Evolutionary conservation across 2,888 invertebrate genomes (phyloP), one percentile per base, ranked within the genome.

Genomic region (Boloria selene): DNA sequence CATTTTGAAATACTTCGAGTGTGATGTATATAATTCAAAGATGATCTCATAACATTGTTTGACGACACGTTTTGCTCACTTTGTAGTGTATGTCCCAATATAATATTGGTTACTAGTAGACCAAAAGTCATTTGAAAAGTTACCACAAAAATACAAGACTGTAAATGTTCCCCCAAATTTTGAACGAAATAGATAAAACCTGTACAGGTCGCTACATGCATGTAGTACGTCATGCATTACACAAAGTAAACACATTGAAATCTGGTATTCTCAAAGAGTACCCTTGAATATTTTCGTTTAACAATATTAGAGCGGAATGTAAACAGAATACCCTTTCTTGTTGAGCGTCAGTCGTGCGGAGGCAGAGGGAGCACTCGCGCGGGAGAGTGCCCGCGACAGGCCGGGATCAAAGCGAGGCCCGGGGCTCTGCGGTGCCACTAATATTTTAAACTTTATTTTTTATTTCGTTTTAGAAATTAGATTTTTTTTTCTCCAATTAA

Each of bases 221-320:
- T 31, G 53, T 16, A 4, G 38, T 17, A 38, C 53, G 13, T 54
- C 18, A 17, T 17, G 13, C 6, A 14, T 16, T 38, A 59, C 26
- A 50, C 50, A 50, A 59, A 31, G 47, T 49, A 59, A 59, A 59
- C 50, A 59, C 47, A 59, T 50, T 59, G 49, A 59, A 49, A 59
- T 59, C 59, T 17, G 38, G 59, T 59, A 47, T 49, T 59, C 47
- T 49, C 38, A 17, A 50, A 59, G 18, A 49, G 47, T 38, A 38
- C 47, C 59, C 47, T 31, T 16, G 58, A 52, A 64, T 58, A 56
- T 64, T 58, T 42, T 51, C 58, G 45, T 26, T 58, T 70, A 68
- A 65, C 68, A 60, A 68, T 65, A 70, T 68, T 65, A 65, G 68
- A 65, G 47, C 42, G 70, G 52, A 70, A 65, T 51, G 65, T 65